Conservation (phyloP, 2,797 vertebrate genomes). For the Arrhamphus sclerolepis region DNA sequence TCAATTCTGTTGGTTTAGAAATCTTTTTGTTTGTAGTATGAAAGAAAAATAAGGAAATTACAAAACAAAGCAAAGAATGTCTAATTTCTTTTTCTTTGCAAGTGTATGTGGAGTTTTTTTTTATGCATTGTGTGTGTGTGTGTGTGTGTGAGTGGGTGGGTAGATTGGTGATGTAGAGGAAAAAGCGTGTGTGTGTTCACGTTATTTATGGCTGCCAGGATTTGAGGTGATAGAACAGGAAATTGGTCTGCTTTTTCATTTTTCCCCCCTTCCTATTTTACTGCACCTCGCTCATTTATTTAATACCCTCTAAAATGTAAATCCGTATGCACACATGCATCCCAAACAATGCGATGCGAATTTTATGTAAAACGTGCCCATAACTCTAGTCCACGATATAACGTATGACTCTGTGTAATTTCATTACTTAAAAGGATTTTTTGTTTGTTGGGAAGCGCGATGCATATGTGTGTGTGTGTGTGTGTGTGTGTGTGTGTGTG, state of each 20-base stretch:
- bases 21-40: neutral
- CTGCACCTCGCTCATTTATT: slow-evolving; percentile 81
- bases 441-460: slow-evolving; percentile 64
- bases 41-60: slow-evolving; percentile 12
- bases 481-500: slow-evolving; percentile 19
- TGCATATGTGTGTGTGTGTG: slow-evolving; percentile 6
- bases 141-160: no score
- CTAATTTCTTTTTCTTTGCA: slow-evolving; percentile 8
- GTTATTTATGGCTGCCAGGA: slow-evolving; percentile 86
- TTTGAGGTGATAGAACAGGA: slow-evolving; percentile 78
- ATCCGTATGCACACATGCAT: slow-evolving; percentile 80
- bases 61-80: neutral
- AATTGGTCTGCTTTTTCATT: slow-evolving; percentile 67
- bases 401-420: slow-evolving; percentile 80
- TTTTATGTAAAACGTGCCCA: slow-evolving; percentile 84
- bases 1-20: neutral
- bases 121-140: slow-evolving; percentile 7
- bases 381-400: slow-evolving; percentile 79
- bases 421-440: slow-evolving; percentile 88
- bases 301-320: slow-evolving; percentile 88
- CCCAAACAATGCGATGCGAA: slow-evolving; percentile 79
- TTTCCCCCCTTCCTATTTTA: slow-evolving; percentile 55
- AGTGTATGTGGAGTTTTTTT: neutral
- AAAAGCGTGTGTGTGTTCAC: slow-evolving; percentile 20
- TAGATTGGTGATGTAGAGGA: slow-evolving; percentile 19